Base-by-base conservation (phyloP, 2,888 invertebrate species). In the Xanthorhoe spadicearia region DNA sequence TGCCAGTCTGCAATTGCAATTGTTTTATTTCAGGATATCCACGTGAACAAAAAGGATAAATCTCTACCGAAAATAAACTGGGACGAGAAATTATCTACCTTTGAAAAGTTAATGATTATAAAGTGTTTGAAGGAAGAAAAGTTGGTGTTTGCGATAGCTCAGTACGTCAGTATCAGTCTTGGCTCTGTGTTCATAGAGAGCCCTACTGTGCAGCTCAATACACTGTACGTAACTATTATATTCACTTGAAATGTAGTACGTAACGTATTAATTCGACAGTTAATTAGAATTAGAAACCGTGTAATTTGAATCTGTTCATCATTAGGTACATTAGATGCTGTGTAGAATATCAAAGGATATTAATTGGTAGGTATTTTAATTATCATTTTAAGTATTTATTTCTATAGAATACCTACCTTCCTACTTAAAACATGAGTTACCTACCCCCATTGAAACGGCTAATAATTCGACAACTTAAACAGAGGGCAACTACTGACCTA, bases 101-200 rank as follows among this genome's bases (percentile, higher is more conserved):
- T 98, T 83, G 96, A 97, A 79, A 98, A 97, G 84, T 90, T 98
- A 9, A 95, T 98, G 94, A 84, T 98, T 38, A 83, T 98, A 1
- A 96, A 96, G 85, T 93, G 95, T 28, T 93, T 98, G 56, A 95
- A 95, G 74, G 97, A 97, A 84, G 97, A 98, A 79, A 96, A 96
- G 85, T 92, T 98, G 18, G 95, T 97, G 28, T 96, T 97, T 78
- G 97, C 96, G 1, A 95, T 97, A 8, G 96, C 96, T 0, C 95
- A 96, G 71, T 98, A 96, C 85, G 97, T 98, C 0, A 94, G 95
- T 77, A 92, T 90, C 43, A 96, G 96, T 74, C 94, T 98, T 17
- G 98, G 98, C 0, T 87, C 94, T 59, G 93, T 94, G 57, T 98
- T 98, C 83, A 96, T 98, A 5, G 98, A 98, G 86, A 96, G 96